Base-by-base conservation (phyloP, 2,113 vertebrate species). In the Ochotona curzoniae region DNA sequence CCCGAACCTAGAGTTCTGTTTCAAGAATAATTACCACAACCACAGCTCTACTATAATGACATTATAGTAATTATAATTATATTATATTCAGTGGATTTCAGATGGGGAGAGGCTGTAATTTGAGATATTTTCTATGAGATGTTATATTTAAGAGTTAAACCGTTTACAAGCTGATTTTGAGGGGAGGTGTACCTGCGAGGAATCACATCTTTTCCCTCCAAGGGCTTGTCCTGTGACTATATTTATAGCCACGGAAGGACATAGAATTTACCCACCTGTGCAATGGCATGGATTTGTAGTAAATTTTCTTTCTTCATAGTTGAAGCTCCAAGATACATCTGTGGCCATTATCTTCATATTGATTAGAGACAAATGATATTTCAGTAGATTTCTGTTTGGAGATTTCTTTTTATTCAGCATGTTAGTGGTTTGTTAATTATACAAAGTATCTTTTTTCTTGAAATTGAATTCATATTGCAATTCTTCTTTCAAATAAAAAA, bases 31-130 rank as follows among this genome's bases (percentile, higher is more conserved):
- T 83, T 89, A 88, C 44, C n/a, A 76, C 47, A 89, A 88, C 44
- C n/a, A 76, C 54, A 89, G 47, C 87, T 92, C 67, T 69, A 84
- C 49, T 91, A n/a, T n/a, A n/a, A n/a, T n/a, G n/a, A n/a, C n/a
- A n/a, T n/a, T n/a, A n/a, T n/a, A n/a, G n/a, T n/a, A n/a, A n/a
- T n/a, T n/a, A n/a, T n/a, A n/a, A n/a, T n/a, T n/a, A n/a, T n/a
- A n/a, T 92, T 90, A 95, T 26, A 87, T 35, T 93, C 67, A 87
- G 8, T 84, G 21, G 3, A 51, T 89, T 93, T 95, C 79, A 91
- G 92, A 70, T 80, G 13, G 66, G 8, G 14, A 83, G n/a, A 86
- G 69, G 30, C 47, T 92, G 35, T 67, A 88, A 95, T 93, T 87
- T 83, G 51, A 96, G 93, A 80, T 83, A 76, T 70, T 92, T 93